Conservation (phyloP, 2,888 invertebrate genomes). For the Cyclophora punctaria region DNA sequence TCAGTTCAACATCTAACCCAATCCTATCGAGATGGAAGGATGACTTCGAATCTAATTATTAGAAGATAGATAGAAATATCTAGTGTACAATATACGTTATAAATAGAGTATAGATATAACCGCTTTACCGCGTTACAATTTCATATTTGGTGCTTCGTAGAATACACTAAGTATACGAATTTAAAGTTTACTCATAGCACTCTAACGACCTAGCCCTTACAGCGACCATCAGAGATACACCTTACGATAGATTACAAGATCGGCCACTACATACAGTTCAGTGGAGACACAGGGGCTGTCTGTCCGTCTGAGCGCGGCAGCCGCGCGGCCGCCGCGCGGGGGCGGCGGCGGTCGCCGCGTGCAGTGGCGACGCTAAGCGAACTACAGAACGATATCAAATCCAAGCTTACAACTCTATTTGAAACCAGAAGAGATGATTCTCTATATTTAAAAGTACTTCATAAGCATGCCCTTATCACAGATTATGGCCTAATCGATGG, state of each 20-base stretch:
- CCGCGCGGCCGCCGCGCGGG: background rate
- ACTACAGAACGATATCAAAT: slow-evolving; percentile 70
- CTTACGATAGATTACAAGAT: slow-evolving; percentile 43
- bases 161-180: slow-evolving; percentile 30
- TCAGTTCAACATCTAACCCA: slow-evolving; percentile 25
- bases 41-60: slow-evolving; percentile 63
- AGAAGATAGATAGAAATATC: slow-evolving; percentile 66
- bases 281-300: slow-evolving; percentile 16
- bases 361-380: slow-evolving; percentile 55
- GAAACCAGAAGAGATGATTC: slow-evolving; percentile 38
- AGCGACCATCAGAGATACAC: slow-evolving; percentile 9
- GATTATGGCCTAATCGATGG: slow-evolving; percentile 61
- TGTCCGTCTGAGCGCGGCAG: background rate
- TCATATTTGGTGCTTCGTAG: slow-evolving; percentile 59
- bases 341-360: background rate
- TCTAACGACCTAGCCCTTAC: slow-evolving; percentile 27
- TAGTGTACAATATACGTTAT: slow-evolving; percentile 55
- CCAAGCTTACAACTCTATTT: slow-evolving; percentile 53
- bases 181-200: slow-evolving; percentile 31
- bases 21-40: slow-evolving; percentile 45
- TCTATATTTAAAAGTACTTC: slow-evolving; percentile 47
- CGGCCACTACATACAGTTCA: slow-evolving; percentile 54
- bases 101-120: slow-evolving; percentile 41
- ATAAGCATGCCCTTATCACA: slow-evolving; percentile 71
- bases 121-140: slow-evolving; percentile 41